phyloP scores from a whole-genome alignment of 2,888 invertebrate genomes.

The Cynaeus angustus region DNA sequence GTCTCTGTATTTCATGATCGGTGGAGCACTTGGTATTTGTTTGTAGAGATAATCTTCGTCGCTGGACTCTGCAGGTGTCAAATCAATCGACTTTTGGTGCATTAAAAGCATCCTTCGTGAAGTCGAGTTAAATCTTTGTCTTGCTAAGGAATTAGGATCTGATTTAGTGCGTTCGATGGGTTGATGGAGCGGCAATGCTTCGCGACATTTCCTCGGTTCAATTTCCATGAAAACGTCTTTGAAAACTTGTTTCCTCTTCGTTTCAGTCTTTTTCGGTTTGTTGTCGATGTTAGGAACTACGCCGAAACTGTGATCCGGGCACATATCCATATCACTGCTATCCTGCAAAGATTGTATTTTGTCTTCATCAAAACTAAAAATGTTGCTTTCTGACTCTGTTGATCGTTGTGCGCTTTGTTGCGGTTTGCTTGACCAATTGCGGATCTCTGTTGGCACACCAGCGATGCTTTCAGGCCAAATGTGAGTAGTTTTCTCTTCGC shows the following conservation, averaged over 20 bases:
- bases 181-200: slow-evolving; percentile 74
- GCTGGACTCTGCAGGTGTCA: slow-evolving; percentile 89
- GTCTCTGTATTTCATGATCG: slow-evolving; percentile 78
- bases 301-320: slow-evolving; percentile 62
- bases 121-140: slow-evolving; percentile 82
- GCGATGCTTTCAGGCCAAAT: slow-evolving; percentile 76
- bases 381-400: slow-evolving; percentile 81
- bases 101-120: slow-evolving; percentile 85
- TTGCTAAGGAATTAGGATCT: slow-evolving; percentile 86
- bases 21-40: slow-evolving; percentile 82
- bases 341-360: slow-evolving; percentile 83
- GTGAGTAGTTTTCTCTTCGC: slow-evolving; percentile 67
- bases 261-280: slow-evolving; percentile 54
- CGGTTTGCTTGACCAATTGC: slow-evolving; percentile 65
- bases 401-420: slow-evolving; percentile 72
- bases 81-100: slow-evolving; percentile 90
- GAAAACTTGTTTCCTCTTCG: slow-evolving; percentile 63
- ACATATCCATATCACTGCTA: slow-evolving; percentile 65
- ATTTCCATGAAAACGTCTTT: slow-evolving; percentile 75
- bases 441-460: slow-evolving; percentile 74
- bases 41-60: slow-evolving; percentile 87
- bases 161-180: slow-evolving; percentile 90
- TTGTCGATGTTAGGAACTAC: slow-evolving; percentile 67
- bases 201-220: slow-evolving; percentile 77
- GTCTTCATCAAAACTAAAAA: slow-evolving; percentile 85